These are phyloP conservation scores for Isoperla grammatica DNA, from an alignment of 2,888 invertebrate species.

Conservation along the genomic window DNA sequence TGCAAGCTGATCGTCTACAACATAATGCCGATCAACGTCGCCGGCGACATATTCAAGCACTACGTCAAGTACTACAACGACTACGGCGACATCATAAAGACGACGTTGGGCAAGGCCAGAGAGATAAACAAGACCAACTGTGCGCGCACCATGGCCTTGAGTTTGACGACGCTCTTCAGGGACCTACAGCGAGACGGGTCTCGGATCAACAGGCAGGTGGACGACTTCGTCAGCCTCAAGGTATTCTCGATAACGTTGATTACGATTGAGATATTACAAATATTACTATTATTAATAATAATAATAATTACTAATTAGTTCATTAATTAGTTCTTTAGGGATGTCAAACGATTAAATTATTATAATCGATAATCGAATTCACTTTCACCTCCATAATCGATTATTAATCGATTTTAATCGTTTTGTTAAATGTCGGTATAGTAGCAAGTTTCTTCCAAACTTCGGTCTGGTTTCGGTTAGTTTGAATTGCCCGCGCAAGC, in stretches of 20 bases:
- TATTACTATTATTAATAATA: too few species aligned
- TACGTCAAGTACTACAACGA: conserved; percentile 98
- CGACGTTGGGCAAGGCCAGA: conserved; percentile 91
- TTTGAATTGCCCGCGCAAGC: too few species aligned
- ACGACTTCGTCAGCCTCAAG: conserved; percentile 86
- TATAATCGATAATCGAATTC: too few species aligned
- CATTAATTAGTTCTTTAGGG: too few species aligned
- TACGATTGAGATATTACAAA: too few species aligned
- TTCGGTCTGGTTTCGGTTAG: too few species aligned
- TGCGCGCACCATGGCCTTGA: conserved; percentile 88
- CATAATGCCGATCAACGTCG: conserved; percentile 85
- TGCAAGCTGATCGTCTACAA: conserved; percentile 98
- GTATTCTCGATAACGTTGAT: conserved; percentile 48
- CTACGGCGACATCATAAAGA: conserved; percentile 97
- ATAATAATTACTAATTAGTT: too few species aligned
- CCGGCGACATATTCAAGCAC: conserved; percentile 93
- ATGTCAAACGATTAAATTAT: too few species aligned
- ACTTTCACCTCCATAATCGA: too few species aligned
- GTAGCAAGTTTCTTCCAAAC: too few species aligned
- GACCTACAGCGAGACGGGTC: conserved; percentile 54
- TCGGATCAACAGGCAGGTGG: conserved; percentile 58
- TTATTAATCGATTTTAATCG: too few species aligned
- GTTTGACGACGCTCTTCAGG: conserved; percentile 81
- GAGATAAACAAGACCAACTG: conserved; percentile 97
- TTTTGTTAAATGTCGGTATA: too few species aligned